Evolutionary conservation across 2,888 invertebrate genomes (phyloP).

Genomic region (Nomada fabriciana): DNA sequence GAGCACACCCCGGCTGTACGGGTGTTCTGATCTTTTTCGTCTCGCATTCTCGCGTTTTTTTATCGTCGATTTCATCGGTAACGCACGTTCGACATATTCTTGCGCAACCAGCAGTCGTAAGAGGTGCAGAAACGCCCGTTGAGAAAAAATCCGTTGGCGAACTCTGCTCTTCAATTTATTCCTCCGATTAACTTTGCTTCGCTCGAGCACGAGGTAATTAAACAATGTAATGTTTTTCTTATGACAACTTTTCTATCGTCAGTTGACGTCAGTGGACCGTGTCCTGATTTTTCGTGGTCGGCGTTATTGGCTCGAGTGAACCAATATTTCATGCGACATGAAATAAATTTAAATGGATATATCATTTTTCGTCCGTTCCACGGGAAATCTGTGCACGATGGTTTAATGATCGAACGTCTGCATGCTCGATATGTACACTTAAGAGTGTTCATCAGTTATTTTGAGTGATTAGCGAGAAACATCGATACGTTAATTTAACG

Average conservation of each 20-base stretch:
- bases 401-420: not conserved
- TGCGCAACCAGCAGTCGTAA: constrained; percentile 20
- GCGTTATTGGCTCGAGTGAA: constrained; percentile 22
- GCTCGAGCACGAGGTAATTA: constrained; percentile 53
- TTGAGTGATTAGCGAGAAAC: not conserved
- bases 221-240: constrained; percentile 29
- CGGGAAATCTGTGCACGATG: not conserved
- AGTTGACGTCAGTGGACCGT: constrained; percentile 29
- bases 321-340: constrained; percentile 15
- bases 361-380: not conserved
- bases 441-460: not conserved
- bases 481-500: not conserved
- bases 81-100: constrained; percentile 19
- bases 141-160: constrained; percentile 26
- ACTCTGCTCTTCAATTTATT: constrained; percentile 30
- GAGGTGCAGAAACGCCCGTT: constrained; percentile 19
- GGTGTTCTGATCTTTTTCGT: constrained; percentile 66
- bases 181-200: constrained; percentile 20
- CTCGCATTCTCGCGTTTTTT: constrained; percentile 23
- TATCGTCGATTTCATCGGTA: constrained; percentile 18
- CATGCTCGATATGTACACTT: not conserved
- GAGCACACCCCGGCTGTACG: constrained; percentile 81
- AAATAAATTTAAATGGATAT: not conserved
- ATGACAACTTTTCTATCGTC: not conserved
- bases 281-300: constrained; percentile 47